Percentiles rank a stretch among this genome's conserved stretches.
These are phyloP conservation scores for Philereme vetulata DNA, from an alignment of 2,888 invertebrate genomes.

Conservation along the genomic window DNA sequence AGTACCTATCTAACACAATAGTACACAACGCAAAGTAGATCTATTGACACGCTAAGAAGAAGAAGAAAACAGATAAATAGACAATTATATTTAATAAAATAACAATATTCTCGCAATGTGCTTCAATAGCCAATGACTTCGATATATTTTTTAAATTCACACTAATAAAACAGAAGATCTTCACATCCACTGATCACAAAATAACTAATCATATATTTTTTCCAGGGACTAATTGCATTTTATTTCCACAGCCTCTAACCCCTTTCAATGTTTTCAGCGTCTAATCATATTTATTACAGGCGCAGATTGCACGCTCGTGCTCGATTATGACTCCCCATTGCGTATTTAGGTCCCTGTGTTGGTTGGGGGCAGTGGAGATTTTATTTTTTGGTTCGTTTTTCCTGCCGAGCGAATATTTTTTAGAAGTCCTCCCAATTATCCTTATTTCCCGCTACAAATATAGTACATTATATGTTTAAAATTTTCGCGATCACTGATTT, in stretches of 20 bases:
- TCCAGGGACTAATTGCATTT: conserved; percentile 62
- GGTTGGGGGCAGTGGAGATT: conserved; percentile 39
- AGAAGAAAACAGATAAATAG: too few relatives aligned
- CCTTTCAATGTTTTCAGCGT: conserved; percentile 63
- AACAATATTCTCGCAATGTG: too few relatives aligned
- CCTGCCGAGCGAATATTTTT: conserved; percentile 28
- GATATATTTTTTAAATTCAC: not conserved
- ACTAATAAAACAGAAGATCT: not conserved
- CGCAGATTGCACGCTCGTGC: conserved; percentile 37
- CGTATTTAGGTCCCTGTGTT: conserved; percentile 39
- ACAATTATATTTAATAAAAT: too few relatives aligned
- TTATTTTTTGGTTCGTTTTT: conserved; percentile 22
- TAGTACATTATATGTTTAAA: too few relatives aligned
- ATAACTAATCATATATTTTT: conserved; percentile 49
- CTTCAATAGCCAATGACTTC: too few relatives aligned
- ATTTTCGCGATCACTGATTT: too few relatives aligned
- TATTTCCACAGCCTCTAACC: conserved; percentile 66
- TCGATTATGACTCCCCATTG: conserved; percentile 34
- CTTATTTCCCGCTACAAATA: not conserved
- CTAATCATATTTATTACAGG: conserved; percentile 63
- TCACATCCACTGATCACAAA: conserved; percentile 24
- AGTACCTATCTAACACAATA: too few relatives aligned
- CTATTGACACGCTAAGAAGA: too few relatives aligned
- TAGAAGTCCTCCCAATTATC: conserved; percentile 4
- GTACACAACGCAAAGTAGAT: too few relatives aligned